Evolutionary conservation across 2,888 invertebrate genomes (phyloP), one percentile per base, ranked within the genome.

Genomic region (Lepetodrilus schrolli): DNA sequence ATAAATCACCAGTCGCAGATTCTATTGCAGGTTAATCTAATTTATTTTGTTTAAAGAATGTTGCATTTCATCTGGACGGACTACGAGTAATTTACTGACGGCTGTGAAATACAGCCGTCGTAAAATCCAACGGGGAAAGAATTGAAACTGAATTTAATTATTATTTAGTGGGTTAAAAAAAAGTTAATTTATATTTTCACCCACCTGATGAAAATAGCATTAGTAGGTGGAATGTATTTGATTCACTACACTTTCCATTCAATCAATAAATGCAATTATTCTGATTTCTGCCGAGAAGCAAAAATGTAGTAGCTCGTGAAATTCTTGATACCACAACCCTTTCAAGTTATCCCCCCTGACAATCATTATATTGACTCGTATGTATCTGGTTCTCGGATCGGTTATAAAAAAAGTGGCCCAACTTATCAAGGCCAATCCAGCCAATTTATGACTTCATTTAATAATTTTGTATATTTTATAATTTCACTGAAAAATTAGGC

Each of bases 161-260:
- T 58, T 58, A 58, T 58, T 58, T 58, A 58, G n/a, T 43, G 43
- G n/a, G 58, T n/a, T n/a, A n/a, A n/a, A n/a, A 30, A 58, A 58
- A 58, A 58, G 58, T 58, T 58, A 58, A 58, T 58, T 58, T 58
- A n/a, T 34, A 58, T 30, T n/a, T 58, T 58, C 58, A 13, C 58
- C n/a, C 34, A 30, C 8, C 43, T 30, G n/a, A n/a, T 8, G 26
- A 13, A 58, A 34, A 30, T 58, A 34, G 34, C 10, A 30, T n/a
- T n/a, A n/a, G n/a, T n/a, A n/a, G n/a, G n/a, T 10, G 34, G 58
- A 58, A 17, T 58, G 58, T 13, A 58, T 58, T 58, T 58, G 58
- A 34, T 58, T 58, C 30, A 30, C 58, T 30, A 3, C 58, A 58
- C n/a, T 58, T 30, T 58, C 58, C 10, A 58, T 30, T 30, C 5